These are phyloP conservation scores for Drosophila kanekoi DNA, from an alignment of 2,888 invertebrate genomes.

Conservation along the genomic window DNA sequence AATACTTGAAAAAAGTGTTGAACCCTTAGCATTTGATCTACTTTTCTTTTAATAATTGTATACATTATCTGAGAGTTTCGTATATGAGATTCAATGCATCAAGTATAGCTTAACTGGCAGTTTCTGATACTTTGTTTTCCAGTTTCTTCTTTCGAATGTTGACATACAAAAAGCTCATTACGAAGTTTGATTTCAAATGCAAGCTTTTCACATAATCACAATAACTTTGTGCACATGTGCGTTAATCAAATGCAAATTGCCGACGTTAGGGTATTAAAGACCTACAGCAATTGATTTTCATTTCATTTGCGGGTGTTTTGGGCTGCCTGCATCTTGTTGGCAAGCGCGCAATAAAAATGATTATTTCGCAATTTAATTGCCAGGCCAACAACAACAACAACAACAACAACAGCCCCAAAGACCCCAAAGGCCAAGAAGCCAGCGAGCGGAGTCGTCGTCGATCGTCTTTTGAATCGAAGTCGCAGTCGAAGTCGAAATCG, in stretches of 20 bases:
- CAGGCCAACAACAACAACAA: constrained; percentile 27
- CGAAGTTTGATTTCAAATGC: too few species aligned
- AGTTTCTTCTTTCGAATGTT: too few species aligned
- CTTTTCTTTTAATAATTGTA: too few species aligned
- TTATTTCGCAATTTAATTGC: constrained; percentile 79
- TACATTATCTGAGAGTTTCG: too few species aligned
- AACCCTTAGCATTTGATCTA: too few species aligned
- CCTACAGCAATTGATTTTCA: constrained; percentile 63
- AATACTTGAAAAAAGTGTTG: too few species aligned
- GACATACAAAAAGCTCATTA: too few species aligned
- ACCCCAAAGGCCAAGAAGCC: constrained; percentile 57
- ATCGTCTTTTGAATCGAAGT: constrained; percentile 42
- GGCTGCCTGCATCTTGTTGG: constrained; percentile 31
- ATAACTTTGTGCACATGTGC: too few species aligned
- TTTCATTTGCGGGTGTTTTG: constrained; percentile 65
- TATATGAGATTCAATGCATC: too few species aligned
- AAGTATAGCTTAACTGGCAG: too few species aligned
- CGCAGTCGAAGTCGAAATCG: constrained; percentile 69
- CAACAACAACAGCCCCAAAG: constrained; percentile 47
- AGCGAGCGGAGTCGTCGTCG: constrained; percentile 34
- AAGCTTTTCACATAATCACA: too few species aligned
- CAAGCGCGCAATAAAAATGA: constrained; percentile 68
- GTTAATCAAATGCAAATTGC: background rate
- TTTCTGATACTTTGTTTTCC: too few species aligned
- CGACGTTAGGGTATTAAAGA: constrained; percentile 6